A percentile compares a stretch with the other conserved stretches of the same genome.
Conservation (phyloP, 2,888 invertebrate species). For the Diabrotica balteata region DNA sequence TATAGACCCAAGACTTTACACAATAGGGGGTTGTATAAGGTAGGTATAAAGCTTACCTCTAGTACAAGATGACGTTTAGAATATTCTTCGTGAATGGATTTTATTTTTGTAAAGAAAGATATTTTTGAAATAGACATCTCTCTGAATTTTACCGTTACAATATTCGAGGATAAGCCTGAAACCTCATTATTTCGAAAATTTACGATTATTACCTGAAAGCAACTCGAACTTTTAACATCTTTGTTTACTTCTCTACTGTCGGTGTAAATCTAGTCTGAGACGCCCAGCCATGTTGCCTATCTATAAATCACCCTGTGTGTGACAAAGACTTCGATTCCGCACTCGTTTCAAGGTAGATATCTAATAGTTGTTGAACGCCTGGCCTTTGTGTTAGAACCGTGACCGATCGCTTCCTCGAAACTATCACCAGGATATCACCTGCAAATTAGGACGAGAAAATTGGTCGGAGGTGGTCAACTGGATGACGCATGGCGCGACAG, state of each 20-base stretch:
- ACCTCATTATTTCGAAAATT: conserved; percentile 39
- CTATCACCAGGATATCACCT: conserved; percentile 43
- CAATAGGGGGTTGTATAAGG: too few relatives aligned
- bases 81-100: too few relatives aligned
- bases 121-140: too few relatives aligned
- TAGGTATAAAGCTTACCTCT: too few relatives aligned
- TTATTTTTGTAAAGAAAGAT: too few relatives aligned
- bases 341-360: conserved; percentile 41
- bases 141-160: too few relatives aligned
- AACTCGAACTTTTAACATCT: conserved; percentile 36
- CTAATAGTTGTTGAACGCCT: conserved; percentile 39
- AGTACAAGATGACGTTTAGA: too few relatives aligned
- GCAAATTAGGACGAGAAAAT: conserved; percentile 35
- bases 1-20: too few relatives aligned
- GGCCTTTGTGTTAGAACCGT: conserved; percentile 32
- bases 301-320: conserved; percentile 40
- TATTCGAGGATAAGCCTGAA: too few relatives aligned
- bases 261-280: conserved; percentile 38
- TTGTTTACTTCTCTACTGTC: conserved; percentile 37
- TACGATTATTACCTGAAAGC: conserved; percentile 36
- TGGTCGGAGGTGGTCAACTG: conserved; percentile 2
- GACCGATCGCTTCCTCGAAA: conserved; percentile 45
- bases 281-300: conserved; percentile 33
- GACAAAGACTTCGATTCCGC: conserved; percentile 42
- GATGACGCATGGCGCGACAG: too few relatives aligned